Percentiles rank a stretch among this genome's conserved stretches.
phyloP scores from a whole-genome alignment of 2,797 vertebrate species.

The Distichodus sexfasciatus region DNA sequence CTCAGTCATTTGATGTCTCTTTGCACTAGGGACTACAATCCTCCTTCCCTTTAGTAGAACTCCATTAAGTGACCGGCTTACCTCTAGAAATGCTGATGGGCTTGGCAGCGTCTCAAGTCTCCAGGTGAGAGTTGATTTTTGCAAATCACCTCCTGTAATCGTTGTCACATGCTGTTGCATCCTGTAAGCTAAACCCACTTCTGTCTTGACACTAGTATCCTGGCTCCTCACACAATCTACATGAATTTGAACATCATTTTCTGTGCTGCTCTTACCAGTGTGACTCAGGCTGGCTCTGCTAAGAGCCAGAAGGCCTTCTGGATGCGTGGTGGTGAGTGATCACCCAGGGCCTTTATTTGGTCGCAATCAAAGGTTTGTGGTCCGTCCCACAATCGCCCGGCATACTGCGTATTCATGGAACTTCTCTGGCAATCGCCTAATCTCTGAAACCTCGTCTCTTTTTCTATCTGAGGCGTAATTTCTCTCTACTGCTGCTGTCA shows the following conservation, averaged over 20 bases:
- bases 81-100: neutral
- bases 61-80: neutral
- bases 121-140: too few species aligned
- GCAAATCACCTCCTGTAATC: too few species aligned
- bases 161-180: too few species aligned
- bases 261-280: too few species aligned
- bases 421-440: neutral
- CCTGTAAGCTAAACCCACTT: neutral
- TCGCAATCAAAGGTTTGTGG: slow-evolving; percentile 1
- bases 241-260: neutral
- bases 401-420: neutral
- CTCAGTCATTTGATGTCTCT: neutral
- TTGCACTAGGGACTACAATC: neutral
- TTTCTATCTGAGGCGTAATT: neutral
- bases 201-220: neutral
- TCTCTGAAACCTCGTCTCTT: neutral
- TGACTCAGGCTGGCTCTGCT: neutral
- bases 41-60: slow-evolving; percentile 2
- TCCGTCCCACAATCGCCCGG: neutral
- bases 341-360: neutral
- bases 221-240: neutral
- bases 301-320: neutral
- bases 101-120: neutral
- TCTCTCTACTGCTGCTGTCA: slow-evolving; percentile 1
- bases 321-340: neutral